These are phyloP conservation scores for Sphaeramia orbicularis DNA, from an alignment of 2,797 vertebrate genomes.

Conservation along the genomic window DNA sequence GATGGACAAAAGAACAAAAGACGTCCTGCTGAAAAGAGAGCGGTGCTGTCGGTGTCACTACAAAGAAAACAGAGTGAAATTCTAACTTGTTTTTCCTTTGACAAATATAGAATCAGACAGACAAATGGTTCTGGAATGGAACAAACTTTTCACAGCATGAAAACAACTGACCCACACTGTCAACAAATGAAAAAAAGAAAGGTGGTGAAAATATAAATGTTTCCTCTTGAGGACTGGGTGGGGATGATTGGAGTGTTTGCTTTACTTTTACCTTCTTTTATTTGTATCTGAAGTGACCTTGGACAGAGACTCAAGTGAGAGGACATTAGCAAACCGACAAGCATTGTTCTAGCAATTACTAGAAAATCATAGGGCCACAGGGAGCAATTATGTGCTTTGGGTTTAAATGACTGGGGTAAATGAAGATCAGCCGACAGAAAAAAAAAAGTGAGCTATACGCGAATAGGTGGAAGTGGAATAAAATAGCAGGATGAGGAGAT, in stretches of 20 bases:
- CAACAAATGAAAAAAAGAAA: conserved; percentile 12
- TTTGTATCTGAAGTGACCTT: conserved; percentile 72
- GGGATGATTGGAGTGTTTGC: conserved; percentile 48
- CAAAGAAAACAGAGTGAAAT: too few species aligned
- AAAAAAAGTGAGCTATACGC: conserved; percentile 27
- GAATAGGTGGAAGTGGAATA: conserved; percentile 20
- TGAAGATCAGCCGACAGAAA: conserved; percentile 37
- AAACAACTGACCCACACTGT: conserved; percentile 23
- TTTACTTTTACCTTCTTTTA: conserved; percentile 43
- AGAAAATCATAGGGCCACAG: conserved; percentile 72
- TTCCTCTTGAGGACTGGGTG: conserved; percentile 28
- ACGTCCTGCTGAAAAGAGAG: neutral
- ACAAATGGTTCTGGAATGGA: neutral
- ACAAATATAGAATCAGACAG: too few species aligned
- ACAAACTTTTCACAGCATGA: conserved; percentile 17
- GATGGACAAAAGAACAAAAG: conserved; percentile 3
- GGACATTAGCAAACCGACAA: conserved; percentile 68
- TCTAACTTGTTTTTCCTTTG: too few species aligned
- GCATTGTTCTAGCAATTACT: conserved; percentile 78
- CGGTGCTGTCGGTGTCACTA: too few species aligned
- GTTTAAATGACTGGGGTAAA: conserved; percentile 67
- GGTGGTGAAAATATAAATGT: conserved; percentile 14
- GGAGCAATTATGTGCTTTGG: conserved; percentile 78
- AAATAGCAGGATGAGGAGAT: conserved; percentile 20
- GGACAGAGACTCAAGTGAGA: conserved; percentile 54